Conservation (phyloP, 2,888 invertebrate genomes). For the Drosophila tripunctata region DNA sequence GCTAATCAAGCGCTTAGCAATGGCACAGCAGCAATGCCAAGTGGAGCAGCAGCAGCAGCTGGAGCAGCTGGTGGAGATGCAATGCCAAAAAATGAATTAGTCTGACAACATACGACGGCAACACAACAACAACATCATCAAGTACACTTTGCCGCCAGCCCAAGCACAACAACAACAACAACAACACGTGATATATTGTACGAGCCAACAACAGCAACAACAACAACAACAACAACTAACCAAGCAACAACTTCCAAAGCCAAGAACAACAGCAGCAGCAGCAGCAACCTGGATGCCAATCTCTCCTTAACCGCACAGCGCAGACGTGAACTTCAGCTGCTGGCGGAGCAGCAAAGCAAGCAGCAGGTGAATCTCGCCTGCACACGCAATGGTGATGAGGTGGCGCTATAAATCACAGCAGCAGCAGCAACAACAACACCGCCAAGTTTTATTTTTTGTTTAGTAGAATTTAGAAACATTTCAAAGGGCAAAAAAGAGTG, state of each 20-base stretch:
- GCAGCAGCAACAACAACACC: not conserved
- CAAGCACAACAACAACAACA: constrained; percentile 37
- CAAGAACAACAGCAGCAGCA: constrained; percentile 45
- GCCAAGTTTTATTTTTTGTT: not conserved
- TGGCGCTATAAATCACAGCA: constrained; percentile 76
- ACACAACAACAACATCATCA: constrained; percentile 42
- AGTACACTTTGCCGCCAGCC: constrained; percentile 43
- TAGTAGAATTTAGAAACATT: constrained; percentile 27
- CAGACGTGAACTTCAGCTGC: constrained; percentile 69
- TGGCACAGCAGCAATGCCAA: constrained; percentile 41
- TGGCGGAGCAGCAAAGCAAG: constrained; percentile 69
- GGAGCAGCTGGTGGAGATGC: constrained; percentile 43
- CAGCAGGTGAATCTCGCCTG: constrained; percentile 67
- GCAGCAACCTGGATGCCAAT: too few relatives aligned
- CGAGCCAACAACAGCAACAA: constrained; percentile 57
- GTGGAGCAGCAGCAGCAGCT: constrained; percentile 45
- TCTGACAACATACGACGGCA: constrained; percentile 79
- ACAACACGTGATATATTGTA: constrained; percentile 70
- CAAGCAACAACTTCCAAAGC: constrained; percentile 55
- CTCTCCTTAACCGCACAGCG: constrained; percentile 75
- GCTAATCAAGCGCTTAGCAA: constrained; percentile 64
- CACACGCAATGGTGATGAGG: constrained; percentile 77
- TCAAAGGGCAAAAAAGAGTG: too few relatives aligned
- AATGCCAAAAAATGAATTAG: constrained; percentile 77
- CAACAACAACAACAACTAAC: too few relatives aligned